These are phyloP conservation scores for Tetraneura akinire DNA, from an alignment of 1,140 invertebrate species.

Conservation along the genomic window DNA sequence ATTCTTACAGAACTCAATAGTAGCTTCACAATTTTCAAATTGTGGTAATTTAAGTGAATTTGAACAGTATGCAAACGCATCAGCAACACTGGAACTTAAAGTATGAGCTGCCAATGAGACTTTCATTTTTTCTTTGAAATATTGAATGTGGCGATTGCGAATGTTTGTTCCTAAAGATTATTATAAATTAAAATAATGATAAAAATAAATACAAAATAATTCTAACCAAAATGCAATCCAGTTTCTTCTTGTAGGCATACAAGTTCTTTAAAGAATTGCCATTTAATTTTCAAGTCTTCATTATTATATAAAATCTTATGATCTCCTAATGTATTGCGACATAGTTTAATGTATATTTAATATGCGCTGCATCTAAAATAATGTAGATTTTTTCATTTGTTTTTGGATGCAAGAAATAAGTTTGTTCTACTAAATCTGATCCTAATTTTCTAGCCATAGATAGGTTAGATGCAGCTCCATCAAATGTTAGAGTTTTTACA, in stretches of 20 bases:
- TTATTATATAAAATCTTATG: not conserved
- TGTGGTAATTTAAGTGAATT: not conserved
- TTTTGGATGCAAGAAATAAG: not conserved
- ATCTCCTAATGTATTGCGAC: not conserved
- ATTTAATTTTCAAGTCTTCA: not conserved
- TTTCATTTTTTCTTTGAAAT: not conserved
- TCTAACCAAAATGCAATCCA: not conserved
- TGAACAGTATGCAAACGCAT: not conserved
- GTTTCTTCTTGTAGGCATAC: not conserved
- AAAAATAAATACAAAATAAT: too few relatives aligned
- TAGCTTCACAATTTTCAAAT: not conserved
- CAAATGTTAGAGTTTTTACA: constrained; percentile 20
- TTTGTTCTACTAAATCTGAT: not conserved
- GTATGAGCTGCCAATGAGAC: not conserved
- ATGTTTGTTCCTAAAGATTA: too few relatives aligned
- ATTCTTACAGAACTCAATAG: not conserved
- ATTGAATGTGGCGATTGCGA: not conserved
- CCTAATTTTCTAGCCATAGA: not conserved
- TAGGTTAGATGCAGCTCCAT: not conserved
- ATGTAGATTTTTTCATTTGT: not conserved
- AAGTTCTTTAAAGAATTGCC: not conserved
- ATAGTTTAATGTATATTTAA: not conserved
- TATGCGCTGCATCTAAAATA: not conserved
- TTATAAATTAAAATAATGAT: too few relatives aligned
- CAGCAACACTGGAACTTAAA: not conserved